A percentile compares a stretch with the other conserved stretches of the same genome.
phyloP scores from a whole-genome alignment of 2,113 vertebrate genomes.

The Excalfactoria chinensis region DNA sequence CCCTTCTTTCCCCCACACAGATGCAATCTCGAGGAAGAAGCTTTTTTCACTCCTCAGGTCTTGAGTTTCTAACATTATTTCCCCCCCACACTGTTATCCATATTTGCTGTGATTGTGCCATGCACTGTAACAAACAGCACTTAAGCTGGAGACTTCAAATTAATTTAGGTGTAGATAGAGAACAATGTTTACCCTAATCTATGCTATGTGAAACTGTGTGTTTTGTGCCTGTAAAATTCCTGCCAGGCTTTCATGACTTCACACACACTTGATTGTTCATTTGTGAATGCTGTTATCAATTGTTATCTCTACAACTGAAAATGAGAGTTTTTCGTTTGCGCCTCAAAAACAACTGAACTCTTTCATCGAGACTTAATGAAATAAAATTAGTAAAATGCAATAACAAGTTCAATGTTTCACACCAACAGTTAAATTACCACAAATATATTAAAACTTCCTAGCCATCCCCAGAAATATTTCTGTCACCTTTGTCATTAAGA shows the following conservation, averaged over 20 bases:
- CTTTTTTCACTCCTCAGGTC: neutral
- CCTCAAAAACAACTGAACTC: neutral
- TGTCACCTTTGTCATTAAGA: neutral
- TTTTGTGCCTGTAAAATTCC: neutral
- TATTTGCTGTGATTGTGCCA: neutral
- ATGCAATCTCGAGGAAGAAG: neutral
- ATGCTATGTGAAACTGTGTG: neutral
- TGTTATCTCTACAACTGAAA: neutral
- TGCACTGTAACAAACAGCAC: neutral
- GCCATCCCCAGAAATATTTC: neutral
- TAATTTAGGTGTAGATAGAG: rapidly evolving
- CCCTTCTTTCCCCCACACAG: neutral
- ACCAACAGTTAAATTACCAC: neutral
- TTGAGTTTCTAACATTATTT: neutral
- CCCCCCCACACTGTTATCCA: neutral
- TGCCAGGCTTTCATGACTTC: rapidly evolving
- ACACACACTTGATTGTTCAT: neutral
- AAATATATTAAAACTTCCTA: neutral
- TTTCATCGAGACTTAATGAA: neutral
- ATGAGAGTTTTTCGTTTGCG: neutral
- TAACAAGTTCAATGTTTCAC: neutral
- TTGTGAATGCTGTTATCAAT: neutral
- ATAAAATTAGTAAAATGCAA: neutral
- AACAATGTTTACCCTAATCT: neutral
- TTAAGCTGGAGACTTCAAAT: neutral